Conservation (phyloP, 2,888 invertebrate genomes). For the Synergus japonicus region DNA sequence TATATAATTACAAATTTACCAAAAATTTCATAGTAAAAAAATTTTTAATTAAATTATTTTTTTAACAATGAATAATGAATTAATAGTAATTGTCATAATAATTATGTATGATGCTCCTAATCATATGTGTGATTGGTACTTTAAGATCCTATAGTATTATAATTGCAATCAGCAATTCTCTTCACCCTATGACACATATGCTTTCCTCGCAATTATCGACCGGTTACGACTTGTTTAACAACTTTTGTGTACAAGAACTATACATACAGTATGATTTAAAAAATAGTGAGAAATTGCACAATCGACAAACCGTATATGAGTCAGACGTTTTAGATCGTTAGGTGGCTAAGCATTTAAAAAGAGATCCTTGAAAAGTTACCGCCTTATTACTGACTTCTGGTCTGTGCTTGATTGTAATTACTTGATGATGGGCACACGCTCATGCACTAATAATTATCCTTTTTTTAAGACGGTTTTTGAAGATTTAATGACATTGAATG, state of each 20-base stretch:
- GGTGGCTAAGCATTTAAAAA: slow-evolving; percentile 6
- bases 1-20: background rate
- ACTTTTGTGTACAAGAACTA: background rate
- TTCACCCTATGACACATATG: background rate
- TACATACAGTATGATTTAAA: background rate
- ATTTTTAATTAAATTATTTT: background rate
- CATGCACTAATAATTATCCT: background rate
- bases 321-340: slow-evolving; percentile 31
- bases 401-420: slow-evolving; percentile 20
- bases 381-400: background rate
- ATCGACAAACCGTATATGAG: slow-evolving; percentile 26
- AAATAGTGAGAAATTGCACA: slow-evolving; percentile 25
- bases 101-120: too few relatives aligned
- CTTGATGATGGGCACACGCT: slow-evolving; percentile 9
- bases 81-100: background rate
- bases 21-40: background rate
- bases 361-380: slow-evolving; percentile 11
- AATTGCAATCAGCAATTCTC: background rate
- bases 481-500: background rate
- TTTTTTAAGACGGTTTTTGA: background rate
- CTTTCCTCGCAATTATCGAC: background rate
- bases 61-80: background rate
- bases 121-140: too few relatives aligned
- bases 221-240: background rate
- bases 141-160: background rate